Conservation (phyloP, 2,797 vertebrate species). For the Notolepis coatsorum region DNA sequence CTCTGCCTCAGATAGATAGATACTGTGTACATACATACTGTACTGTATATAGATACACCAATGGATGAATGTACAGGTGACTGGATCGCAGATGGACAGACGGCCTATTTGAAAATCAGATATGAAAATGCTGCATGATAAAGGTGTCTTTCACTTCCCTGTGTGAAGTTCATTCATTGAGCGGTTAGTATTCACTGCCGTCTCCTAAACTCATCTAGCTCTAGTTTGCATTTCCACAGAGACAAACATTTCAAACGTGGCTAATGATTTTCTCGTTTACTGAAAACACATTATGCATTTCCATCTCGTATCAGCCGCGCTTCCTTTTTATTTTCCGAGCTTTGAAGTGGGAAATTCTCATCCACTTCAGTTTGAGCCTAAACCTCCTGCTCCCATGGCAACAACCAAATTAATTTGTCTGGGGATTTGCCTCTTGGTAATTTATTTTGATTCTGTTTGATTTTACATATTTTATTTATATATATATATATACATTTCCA, state of each 20-base stretch:
- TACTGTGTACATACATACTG: too few species aligned
- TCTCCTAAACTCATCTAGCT: background rate
- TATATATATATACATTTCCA: slow-evolving; percentile 11
- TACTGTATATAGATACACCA: too few species aligned
- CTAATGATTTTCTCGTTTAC: slow-evolving; percentile 42
- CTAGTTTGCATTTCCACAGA: slow-evolving; percentile 25
- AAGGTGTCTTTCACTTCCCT: too few species aligned
- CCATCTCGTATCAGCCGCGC: slow-evolving; percentile 35
- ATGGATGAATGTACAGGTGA: too few species aligned
- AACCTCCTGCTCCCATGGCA: slow-evolving; percentile 29
- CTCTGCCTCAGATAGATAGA: too few species aligned
- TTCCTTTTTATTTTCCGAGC: slow-evolving; percentile 29
- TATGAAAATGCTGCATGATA: too few species aligned
- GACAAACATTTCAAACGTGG: slow-evolving; percentile 44
- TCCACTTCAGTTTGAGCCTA: slow-evolving; percentile 33
- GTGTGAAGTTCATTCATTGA: background rate
- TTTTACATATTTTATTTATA: slow-evolving; percentile 13
- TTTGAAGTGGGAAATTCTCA: slow-evolving; percentile 40
- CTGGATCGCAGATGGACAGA: too few species aligned
- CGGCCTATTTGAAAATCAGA: too few species aligned
- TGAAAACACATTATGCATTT: slow-evolving; percentile 45
- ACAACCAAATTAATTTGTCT: slow-evolving; percentile 7
- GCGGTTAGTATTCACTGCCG: background rate
- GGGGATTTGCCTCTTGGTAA: slow-evolving; percentile 30
- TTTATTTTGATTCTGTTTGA: slow-evolving; percentile 25